Conservation (phyloP, 2,888 invertebrate genomes). For the Parnassius smintheus region DNA sequence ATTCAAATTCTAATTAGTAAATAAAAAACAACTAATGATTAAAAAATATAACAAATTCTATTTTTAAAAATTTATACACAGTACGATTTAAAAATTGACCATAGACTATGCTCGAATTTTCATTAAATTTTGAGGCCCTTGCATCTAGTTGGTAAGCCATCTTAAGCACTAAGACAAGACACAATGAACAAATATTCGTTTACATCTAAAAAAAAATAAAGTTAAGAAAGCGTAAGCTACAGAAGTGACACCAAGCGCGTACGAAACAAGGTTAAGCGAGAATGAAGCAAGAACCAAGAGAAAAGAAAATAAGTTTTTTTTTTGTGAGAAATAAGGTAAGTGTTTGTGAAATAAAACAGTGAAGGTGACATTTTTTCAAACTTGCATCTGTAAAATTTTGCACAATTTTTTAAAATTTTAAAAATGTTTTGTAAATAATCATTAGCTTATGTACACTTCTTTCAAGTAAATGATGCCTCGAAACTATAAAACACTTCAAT, state of each 20-base stretch:
- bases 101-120: not conserved
- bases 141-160: slow-evolving; percentile 32
- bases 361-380: slow-evolving; percentile 27
- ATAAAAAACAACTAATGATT: no score
- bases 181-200: slow-evolving; percentile 19
- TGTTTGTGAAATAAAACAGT: slow-evolving; percentile 1
- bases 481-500: no score
- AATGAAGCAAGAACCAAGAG: slow-evolving; percentile 60
- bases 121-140: slow-evolving; percentile 18
- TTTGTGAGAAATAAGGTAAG: not conserved
- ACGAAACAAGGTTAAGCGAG: slow-evolving; percentile 50
- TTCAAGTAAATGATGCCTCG: no score
- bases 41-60: no score
- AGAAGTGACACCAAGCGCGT: slow-evolving; percentile 52
- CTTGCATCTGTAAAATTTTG: slow-evolving; percentile 27
- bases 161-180: slow-evolving; percentile 24
- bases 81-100: not conserved
- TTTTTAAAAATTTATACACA: no score
- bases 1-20: no score
- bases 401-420: not conserved
- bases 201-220: slow-evolving; percentile 40
- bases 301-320: slow-evolving; percentile 30
- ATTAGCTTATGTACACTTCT: no score
- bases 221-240: slow-evolving; percentile 43
- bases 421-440: not conserved